phyloP scores from a whole-genome alignment of 2,888 invertebrate genomes.

The Cerastoderma edule region DNA sequence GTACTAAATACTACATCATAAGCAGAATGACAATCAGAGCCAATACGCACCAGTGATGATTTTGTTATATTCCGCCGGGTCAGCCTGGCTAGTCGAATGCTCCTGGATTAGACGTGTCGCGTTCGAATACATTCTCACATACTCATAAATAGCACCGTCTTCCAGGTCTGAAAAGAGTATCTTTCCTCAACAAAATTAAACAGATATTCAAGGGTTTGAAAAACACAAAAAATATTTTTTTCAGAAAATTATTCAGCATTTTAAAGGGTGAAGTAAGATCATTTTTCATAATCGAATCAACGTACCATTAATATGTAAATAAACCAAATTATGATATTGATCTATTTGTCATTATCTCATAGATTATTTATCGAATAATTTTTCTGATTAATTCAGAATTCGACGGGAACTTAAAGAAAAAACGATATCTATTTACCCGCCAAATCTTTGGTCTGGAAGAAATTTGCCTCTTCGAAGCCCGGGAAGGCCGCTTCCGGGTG shows the following conservation, averaged over 20 bases:
- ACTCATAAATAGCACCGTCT: background rate
- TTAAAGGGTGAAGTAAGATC: too few species aligned
- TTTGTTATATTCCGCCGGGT: background rate
- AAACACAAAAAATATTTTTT: background rate
- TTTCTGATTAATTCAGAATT: background rate
- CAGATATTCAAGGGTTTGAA: too few species aligned
- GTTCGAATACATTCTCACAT: background rate
- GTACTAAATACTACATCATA: too few species aligned
- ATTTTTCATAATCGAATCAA: background rate
- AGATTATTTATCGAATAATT: background rate
- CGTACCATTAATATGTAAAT: background rate
- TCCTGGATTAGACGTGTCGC: background rate
- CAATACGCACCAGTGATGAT: conserved; percentile 8
- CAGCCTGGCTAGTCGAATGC: background rate
- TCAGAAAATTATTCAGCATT: background rate
- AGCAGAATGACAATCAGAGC: too few species aligned
- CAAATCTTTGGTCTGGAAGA: conserved; percentile 1
- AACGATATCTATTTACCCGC: background rate
- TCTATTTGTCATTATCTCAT: too few species aligned
- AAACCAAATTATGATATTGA: background rate
- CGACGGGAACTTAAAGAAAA: background rate
- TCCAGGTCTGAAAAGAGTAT: conserved; percentile 16
- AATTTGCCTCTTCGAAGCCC: conserved; percentile 6
- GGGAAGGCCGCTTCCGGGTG: conserved; percentile 4
- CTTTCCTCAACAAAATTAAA: too few species aligned